Percentiles rank a stretch among this genome's conserved stretches.
Evolutionary conservation across 2,888 invertebrate species (phyloP).

Genomic region (Nomada fucata): DNA sequence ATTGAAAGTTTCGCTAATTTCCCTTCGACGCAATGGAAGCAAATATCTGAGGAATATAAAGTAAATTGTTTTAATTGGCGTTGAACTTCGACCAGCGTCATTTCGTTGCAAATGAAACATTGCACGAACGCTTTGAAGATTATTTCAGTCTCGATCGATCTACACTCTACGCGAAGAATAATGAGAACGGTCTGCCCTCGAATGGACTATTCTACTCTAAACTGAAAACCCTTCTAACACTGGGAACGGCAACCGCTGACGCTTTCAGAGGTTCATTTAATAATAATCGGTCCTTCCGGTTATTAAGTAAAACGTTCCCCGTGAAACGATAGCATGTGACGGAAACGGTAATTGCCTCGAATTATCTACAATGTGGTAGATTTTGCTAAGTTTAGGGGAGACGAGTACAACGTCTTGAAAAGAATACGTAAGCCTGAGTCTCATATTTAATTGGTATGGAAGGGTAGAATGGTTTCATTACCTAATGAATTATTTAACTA

Average conservation of each 20-base stretch:
- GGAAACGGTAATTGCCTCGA: not conserved
- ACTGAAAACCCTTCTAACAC: not conserved
- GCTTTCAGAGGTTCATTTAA: not conserved
- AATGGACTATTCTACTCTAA: not conserved
- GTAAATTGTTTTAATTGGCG: too few relatives aligned
- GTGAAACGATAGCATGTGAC: too few relatives aligned
- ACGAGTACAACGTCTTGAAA: too few relatives aligned
- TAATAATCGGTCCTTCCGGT: not conserved
- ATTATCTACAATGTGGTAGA: not conserved
- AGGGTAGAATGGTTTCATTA: not conserved
- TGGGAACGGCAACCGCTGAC: too few relatives aligned
- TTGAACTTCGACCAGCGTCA: too few relatives aligned
- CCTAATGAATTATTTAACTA: conserved; percentile 5
- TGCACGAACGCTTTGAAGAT: too few relatives aligned
- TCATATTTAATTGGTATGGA: not conserved
- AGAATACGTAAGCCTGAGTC: not conserved
- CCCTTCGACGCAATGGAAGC: too few relatives aligned
- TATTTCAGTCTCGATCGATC: too few relatives aligned
- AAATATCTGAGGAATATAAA: too few relatives aligned
- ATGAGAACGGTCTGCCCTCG: not conserved
- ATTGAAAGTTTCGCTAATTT: too few relatives aligned
- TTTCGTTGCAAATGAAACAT: too few relatives aligned
- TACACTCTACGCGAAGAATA: not conserved
- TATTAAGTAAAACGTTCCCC: not conserved
- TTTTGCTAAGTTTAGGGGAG: not conserved